phyloP scores from a whole-genome alignment of 2,113 vertebrate species.

The Rattus rattus region DNA sequence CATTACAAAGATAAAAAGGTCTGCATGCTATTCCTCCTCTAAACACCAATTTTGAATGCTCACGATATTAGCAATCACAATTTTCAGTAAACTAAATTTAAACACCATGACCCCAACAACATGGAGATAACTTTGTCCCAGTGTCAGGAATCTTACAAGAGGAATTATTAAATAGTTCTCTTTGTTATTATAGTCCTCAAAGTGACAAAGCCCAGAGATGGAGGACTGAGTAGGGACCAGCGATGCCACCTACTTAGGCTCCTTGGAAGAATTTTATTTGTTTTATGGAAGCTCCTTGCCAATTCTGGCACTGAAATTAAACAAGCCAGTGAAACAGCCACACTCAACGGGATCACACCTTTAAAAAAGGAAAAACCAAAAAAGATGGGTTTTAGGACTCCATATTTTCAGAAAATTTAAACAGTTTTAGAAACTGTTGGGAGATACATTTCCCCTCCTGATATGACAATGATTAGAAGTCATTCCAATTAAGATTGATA shows the following conservation, averaged over 20 bases:
- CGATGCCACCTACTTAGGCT: slow-evolving; percentile 79
- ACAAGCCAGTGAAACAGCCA: slow-evolving; percentile 81
- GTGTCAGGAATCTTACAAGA: slow-evolving; percentile 74
- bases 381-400: slow-evolving; percentile 55
- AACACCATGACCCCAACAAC: not conserved
- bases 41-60: not conserved
- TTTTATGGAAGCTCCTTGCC: slow-evolving; percentile 85
- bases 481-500: slow-evolving; percentile 64
- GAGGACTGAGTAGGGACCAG: slow-evolving; percentile 85
- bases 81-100: slow-evolving; percentile 25
- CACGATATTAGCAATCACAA: not conserved
- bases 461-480: slow-evolving; percentile 62
- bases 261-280: slow-evolving; percentile 85
- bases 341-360: slow-evolving; percentile 83
- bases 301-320: slow-evolving; percentile 87
- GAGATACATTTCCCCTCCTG: slow-evolving; percentile 67
- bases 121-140: slow-evolving; percentile 66
- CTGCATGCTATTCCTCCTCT: not conserved
- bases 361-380: slow-evolving; percentile 52
- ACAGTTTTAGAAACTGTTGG: slow-evolving; percentile 78
- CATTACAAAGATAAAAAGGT: not conserved
- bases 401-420: slow-evolving; percentile 83
- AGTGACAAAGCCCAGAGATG: slow-evolving; percentile 81
- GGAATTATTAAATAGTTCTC: slow-evolving; percentile 82
- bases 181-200: slow-evolving; percentile 83